Evolutionary conservation across 2,113 vertebrate species (phyloP).

Genomic region (Sciurus niger): DNA sequence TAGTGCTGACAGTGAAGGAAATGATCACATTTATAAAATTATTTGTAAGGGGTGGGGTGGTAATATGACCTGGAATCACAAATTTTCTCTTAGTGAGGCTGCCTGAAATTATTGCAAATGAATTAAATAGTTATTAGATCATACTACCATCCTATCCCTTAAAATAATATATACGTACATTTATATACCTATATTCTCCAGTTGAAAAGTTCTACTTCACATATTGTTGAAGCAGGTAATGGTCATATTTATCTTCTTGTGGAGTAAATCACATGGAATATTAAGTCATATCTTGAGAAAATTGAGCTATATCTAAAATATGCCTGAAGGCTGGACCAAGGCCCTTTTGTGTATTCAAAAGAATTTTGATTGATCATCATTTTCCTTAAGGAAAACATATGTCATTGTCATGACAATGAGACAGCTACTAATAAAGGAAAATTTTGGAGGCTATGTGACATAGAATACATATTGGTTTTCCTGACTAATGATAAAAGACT

Average conservation of each 20-base stretch:
- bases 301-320: background rate
- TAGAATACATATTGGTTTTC: background rate
- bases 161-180: too few relatives aligned
- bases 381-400: background rate
- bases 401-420: background rate
- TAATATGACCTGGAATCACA: background rate
- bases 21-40: background rate
- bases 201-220: background rate
- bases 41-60: background rate
- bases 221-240: background rate
- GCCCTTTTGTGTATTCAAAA: background rate
- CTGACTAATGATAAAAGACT: background rate
- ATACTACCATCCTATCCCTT: too few relatives aligned
- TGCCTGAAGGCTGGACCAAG: background rate
- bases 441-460: background rate
- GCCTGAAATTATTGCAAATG: too few relatives aligned
- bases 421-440: background rate
- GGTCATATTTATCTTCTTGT: background rate
- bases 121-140: too few relatives aligned
- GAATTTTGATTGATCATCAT: background rate
- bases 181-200: too few relatives aligned
- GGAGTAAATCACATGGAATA: background rate
- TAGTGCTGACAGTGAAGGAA: background rate
- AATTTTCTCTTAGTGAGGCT: too few relatives aligned
- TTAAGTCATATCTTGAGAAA: background rate